phyloP scores from a whole-genome alignment of 2,113 vertebrate genomes.

The Eulacestoma nigropectus region DNA sequence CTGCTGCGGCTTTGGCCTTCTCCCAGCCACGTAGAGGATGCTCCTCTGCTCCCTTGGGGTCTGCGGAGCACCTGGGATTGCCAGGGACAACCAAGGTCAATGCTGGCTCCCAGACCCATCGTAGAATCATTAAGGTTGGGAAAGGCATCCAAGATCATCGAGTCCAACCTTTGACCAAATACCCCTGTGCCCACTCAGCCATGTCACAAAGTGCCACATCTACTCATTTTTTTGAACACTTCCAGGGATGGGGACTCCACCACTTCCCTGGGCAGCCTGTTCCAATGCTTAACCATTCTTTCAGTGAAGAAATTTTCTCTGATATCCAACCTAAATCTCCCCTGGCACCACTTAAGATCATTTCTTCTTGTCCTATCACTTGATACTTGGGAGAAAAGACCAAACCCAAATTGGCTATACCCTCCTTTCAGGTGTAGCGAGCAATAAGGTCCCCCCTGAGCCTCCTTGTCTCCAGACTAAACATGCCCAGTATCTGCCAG shows the following conservation, averaged over 20 bases:
- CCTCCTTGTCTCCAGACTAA: not conserved
- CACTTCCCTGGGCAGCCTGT: not conserved
- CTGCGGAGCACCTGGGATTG: rapidly evolving
- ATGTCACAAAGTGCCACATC: not conserved
- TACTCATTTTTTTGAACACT: no score
- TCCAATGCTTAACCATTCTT: not conserved
- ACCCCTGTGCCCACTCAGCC: rapidly evolving
- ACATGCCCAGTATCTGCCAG: not conserved
- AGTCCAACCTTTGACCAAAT: not conserved
- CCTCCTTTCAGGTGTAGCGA: not conserved
- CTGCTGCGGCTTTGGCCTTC: not conserved
- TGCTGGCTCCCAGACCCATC: not conserved
- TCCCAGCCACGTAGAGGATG: rapidly evolving
- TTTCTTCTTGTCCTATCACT: not conserved
- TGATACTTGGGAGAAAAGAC: not conserved
- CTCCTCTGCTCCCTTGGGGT: not conserved
- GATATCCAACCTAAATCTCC: not conserved
- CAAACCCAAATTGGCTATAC: not conserved
- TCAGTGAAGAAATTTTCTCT: not conserved
- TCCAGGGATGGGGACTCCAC: no score
- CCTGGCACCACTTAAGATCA: not conserved
- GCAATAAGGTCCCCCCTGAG: not conserved
- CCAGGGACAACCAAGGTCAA: not conserved
- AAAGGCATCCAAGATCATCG: not conserved
- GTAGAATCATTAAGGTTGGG: not conserved